A percentile compares a stretch with the other conserved stretches of the same genome.
Conservation (phyloP, 2,113 vertebrate species). For the Petromus typicus region DNA sequence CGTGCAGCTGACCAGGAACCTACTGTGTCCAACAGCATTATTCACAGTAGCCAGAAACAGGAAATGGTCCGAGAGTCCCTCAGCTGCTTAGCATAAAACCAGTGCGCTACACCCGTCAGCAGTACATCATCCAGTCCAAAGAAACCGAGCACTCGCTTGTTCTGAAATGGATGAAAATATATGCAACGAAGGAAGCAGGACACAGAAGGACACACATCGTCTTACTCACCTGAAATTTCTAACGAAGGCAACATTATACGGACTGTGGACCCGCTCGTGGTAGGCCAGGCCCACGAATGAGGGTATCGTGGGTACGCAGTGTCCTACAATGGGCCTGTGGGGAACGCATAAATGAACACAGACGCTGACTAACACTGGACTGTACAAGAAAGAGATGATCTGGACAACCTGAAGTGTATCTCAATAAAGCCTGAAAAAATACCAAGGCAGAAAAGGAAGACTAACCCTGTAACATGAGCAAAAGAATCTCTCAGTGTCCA, state of each 20-base stretch:
- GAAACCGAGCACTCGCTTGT: background rate
- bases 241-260: conserved; percentile 4
- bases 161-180: background rate
- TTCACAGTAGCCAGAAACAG: background rate
- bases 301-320: background rate
- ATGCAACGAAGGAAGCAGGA: background rate
- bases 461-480: background rate
- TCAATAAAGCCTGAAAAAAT: background rate
- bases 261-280: background rate
- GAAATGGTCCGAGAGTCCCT: background rate
- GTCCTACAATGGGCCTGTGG: background rate
- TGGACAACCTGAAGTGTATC: background rate
- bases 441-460: background rate
- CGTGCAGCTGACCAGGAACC: background rate
- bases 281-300: background rate
- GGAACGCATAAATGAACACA: background rate
- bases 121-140: background rate
- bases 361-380: background rate
- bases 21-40: background rate
- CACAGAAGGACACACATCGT: background rate
- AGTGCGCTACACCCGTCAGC: background rate
- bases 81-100: background rate
- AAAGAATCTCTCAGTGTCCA: background rate
- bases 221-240: background rate
- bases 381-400: background rate